Percentiles rank a stretch among this genome's conserved stretches.
Evolutionary conservation across 2,113 vertebrate species (phyloP).

Genomic region (Orthonyx spaldingii): DNA sequence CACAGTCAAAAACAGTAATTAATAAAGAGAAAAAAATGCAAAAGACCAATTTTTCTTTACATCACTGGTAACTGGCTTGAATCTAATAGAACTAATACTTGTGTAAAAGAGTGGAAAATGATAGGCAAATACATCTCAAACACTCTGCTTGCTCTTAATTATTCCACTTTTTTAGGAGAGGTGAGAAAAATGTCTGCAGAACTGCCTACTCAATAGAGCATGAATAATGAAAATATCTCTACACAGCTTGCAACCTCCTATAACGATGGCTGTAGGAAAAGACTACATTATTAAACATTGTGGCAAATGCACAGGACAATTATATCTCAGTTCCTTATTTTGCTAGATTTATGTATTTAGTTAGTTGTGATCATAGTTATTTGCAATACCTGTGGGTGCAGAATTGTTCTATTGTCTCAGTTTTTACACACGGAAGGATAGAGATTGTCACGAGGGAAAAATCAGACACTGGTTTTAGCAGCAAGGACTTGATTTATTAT

Average conservation of each 20-base stretch:
- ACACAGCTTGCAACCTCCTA: constrained; percentile 3
- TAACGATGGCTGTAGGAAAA: neutral
- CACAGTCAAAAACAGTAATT: constrained; percentile 23
- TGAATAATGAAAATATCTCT: constrained; percentile 46
- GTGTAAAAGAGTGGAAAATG: neutral
- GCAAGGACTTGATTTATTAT: constrained; percentile 68
- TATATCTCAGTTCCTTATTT: constrained; percentile 18
- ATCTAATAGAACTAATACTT: constrained; percentile 14
- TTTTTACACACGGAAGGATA: neutral
- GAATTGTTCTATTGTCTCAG: constrained; percentile 8
- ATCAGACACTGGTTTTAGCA: constrained; percentile 59
- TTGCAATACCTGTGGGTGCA: neutral
- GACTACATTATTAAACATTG: constrained; percentile 8
- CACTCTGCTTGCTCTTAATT: constrained; percentile 45
- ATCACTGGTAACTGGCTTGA: neutral
- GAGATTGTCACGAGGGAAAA: constrained; percentile 34
- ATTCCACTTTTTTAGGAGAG: constrained; percentile 38
- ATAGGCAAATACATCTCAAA: constrained; percentile 16
- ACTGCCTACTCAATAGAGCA: constrained; percentile 46
- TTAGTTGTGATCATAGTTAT: constrained; percentile 19
- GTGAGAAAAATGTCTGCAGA: constrained; percentile 50
- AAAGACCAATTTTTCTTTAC: neutral
- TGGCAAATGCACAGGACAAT: constrained; percentile 1
- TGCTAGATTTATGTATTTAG: constrained; percentile 34
- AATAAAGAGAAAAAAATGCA: constrained; percentile 31